A percentile compares a stretch with the other conserved stretches of the same genome.
Conservation (phyloP, 1,140 invertebrate genomes). For the Sitophilus oryzae region DNA sequence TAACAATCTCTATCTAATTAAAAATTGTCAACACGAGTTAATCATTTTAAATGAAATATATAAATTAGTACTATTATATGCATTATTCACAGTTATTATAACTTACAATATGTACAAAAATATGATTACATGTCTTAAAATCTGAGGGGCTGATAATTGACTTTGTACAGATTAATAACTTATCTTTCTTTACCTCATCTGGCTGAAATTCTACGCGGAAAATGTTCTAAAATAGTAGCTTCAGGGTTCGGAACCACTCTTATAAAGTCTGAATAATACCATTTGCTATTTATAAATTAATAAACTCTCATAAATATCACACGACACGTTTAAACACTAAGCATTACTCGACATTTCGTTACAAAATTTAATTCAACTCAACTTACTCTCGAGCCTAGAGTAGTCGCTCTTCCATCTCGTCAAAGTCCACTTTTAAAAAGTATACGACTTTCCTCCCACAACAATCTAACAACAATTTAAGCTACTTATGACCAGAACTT, state of each 20-base stretch:
- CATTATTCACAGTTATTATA: slow-evolving; percentile 46
- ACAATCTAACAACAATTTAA: background rate
- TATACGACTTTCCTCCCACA: background rate
- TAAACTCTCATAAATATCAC: slow-evolving; percentile 22
- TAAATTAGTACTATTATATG: slow-evolving; percentile 42
- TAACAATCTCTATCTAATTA: slow-evolving; percentile 40
- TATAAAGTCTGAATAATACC: slow-evolving; percentile 19
- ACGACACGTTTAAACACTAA: slow-evolving; percentile 14
- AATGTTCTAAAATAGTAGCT: slow-evolving; percentile 16
- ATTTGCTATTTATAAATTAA: slow-evolving; percentile 11
- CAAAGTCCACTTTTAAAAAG: too few species aligned
- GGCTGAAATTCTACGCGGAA: slow-evolving; percentile 13
- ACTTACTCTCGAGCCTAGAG: background rate
- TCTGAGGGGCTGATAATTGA: slow-evolving; percentile 43
- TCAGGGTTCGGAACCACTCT: slow-evolving; percentile 13
- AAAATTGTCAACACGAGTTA: slow-evolving; percentile 46
- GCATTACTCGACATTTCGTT: background rate
- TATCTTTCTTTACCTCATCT: slow-evolving; percentile 12
- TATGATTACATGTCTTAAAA: slow-evolving; percentile 43
- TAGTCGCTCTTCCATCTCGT: too few species aligned
- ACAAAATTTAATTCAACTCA: background rate
- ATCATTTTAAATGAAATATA: slow-evolving; percentile 46
- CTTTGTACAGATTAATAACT: slow-evolving; percentile 46
- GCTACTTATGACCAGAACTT: background rate
- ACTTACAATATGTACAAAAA: slow-evolving; percentile 52